These are phyloP conservation scores for Rhingia campestris DNA, from an alignment of 2,888 invertebrate genomes.

Conservation along the genomic window DNA sequence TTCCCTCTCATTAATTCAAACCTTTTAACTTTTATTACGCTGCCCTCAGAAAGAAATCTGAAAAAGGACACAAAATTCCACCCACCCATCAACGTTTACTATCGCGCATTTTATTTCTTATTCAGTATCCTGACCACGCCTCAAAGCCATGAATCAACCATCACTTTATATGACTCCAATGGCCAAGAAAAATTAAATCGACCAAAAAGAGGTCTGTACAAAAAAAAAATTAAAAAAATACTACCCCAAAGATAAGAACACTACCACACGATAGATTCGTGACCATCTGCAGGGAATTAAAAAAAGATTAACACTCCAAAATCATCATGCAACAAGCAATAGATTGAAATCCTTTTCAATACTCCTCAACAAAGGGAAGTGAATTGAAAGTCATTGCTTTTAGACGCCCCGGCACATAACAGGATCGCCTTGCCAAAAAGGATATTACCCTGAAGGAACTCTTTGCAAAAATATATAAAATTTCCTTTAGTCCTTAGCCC, in stretches of 20 bases:
- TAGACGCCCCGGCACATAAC: constrained; percentile 13
- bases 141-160: constrained; percentile 59
- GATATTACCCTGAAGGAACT: constrained; percentile 21
- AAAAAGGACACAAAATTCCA: constrained; percentile 24
- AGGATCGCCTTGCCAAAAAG: constrained; percentile 9
- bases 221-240: constrained; percentile 1
- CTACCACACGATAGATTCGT: constrained; percentile 35
- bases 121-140: constrained; percentile 53
- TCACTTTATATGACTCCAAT: constrained; percentile 58
- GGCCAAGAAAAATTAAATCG: constrained; percentile 59
- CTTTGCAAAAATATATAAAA: background rate
- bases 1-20: constrained; percentile 61
- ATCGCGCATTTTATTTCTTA: constrained; percentile 56
- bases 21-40: constrained; percentile 49
- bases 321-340: background rate
- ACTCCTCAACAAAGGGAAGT: constrained; percentile 37
- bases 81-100: constrained; percentile 24
- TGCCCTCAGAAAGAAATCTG: background rate
- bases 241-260: constrained; percentile 17
- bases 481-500: background rate
- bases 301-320: constrained; percentile 17
- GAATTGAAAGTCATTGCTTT: constrained; percentile 43
- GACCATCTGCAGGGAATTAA: constrained; percentile 68
- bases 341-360: constrained; percentile 30
- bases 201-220: constrained; percentile 44